phyloP scores from a whole-genome alignment of 2,888 invertebrate species.

The Coenonympha glycerion region DNA sequence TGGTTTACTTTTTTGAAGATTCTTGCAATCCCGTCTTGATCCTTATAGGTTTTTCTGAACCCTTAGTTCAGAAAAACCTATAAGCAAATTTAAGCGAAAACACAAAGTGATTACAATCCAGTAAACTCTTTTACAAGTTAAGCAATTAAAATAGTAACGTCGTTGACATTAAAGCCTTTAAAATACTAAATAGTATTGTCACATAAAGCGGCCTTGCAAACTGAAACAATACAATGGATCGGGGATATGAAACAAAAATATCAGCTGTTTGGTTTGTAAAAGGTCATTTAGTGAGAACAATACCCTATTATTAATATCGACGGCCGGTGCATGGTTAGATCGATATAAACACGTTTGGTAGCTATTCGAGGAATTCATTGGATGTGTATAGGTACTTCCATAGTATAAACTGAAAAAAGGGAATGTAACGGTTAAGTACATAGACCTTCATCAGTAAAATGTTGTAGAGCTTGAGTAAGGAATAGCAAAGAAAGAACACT shows the following conservation, averaged over 20 bases:
- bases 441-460: not conserved
- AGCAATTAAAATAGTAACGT: not conserved
- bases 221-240: conserved; percentile 18
- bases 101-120: too few relatives aligned
- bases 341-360: conserved; percentile 19
- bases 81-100: too few relatives aligned
- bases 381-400: not conserved
- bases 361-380: conserved; percentile 19
- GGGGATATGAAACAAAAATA: conserved; percentile 30
- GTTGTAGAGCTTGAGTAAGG: not conserved
- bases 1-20: too few relatives aligned
- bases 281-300: conserved; percentile 35
- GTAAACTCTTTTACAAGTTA: too few relatives aligned
- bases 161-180: conserved; percentile 6
- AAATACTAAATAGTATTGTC: conserved; percentile 14
- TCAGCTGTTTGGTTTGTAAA: conserved; percentile 33
- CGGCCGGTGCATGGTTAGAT: conserved; percentile 21
- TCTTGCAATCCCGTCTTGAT: too few relatives aligned
- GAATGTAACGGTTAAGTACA: conserved; percentile 2
- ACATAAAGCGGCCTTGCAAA: conserved; percentile 18
- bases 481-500: too few relatives aligned
- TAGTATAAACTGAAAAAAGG: not conserved
- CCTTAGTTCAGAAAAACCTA: too few relatives aligned
- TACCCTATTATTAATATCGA: conserved; percentile 34
- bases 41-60: too few relatives aligned